A percentile compares a stretch with the other conserved stretches of the same genome.
Evolutionary conservation across 92 coral and sea anemone species (phyloP).

Genomic region (Montipora capitata): DNA sequence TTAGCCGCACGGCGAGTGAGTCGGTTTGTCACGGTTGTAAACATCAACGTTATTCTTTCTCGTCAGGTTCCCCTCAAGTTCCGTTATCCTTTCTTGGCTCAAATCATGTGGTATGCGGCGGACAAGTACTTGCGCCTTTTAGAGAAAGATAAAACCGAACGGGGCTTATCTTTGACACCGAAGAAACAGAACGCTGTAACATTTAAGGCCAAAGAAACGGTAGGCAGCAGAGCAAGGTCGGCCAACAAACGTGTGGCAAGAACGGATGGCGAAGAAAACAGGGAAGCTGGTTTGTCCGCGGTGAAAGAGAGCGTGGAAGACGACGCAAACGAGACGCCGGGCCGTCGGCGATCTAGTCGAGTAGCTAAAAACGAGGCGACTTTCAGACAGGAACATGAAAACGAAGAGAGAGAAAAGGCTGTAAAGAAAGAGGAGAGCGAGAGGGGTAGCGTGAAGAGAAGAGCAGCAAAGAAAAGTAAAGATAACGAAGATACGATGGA

Average conservation of each 20-base stretch:
- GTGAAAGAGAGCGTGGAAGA: slow-evolving; percentile 25
- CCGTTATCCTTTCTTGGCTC: slow-evolving; percentile 91
- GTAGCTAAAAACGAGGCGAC: slow-evolving; percentile 68
- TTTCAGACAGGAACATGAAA: slow-evolving; percentile 66
- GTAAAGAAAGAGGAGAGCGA: slow-evolving; percentile 42
- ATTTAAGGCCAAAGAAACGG: slow-evolving; percentile 5
- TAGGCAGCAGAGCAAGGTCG: neutral
- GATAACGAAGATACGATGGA: slow-evolving; percentile 53
- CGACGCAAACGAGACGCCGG: slow-evolving; percentile 38
- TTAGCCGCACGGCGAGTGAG: too few species aligned
- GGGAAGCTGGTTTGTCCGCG: slow-evolving; percentile 10
- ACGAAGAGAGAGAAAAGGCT: slow-evolving; percentile 48
- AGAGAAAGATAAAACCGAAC: slow-evolving; percentile 76
- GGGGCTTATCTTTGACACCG: slow-evolving; percentile 7
- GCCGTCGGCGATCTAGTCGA: slow-evolving; percentile 84
- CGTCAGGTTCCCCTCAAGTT: slow-evolving; percentile 97
- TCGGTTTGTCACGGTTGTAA: neutral
- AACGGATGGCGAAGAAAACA: slow-evolving; percentile 20
- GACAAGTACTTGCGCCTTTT: slow-evolving; percentile 87
- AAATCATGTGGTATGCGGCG: slow-evolving; percentile 97
- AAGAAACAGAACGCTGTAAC: slow-evolving; percentile 6
- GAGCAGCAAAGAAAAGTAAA: slow-evolving; percentile 46
- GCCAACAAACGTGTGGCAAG: neutral
- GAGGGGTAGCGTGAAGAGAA: slow-evolving; percentile 1
- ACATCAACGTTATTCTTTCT: neutral